Evolutionary conservation across 1,140 invertebrate species (phyloP).

Genomic region (Drosophila malerkotliana): DNA sequence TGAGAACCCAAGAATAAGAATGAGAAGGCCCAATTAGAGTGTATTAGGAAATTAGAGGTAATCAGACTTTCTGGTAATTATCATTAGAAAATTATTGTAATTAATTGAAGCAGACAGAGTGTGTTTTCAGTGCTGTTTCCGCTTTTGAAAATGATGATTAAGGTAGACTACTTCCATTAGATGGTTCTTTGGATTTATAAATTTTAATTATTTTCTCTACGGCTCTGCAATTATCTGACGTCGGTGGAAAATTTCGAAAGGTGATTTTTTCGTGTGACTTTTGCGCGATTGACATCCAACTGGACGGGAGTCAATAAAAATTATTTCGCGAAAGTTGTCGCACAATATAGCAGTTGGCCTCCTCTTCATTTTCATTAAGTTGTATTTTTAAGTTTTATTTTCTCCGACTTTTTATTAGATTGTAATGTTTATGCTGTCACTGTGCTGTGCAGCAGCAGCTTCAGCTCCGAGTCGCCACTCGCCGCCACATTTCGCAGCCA

Average conservation of each 20-base stretch:
- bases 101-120: conserved; percentile 16
- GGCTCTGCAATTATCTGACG: conserved; percentile 14
- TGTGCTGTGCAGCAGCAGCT: conserved; percentile 5
- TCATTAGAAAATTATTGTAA: conserved; percentile 38
- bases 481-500: conserved; percentile 75
- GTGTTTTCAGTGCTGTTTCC: conserved; percentile 16
- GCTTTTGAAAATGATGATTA: conserved; percentile 11
- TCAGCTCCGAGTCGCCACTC: conserved; percentile 39
- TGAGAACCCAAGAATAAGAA: conserved; percentile 14
- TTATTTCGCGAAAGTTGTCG: conserved; percentile 80
- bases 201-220: neutral
- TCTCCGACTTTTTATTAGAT: conserved; percentile 63
- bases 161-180: neutral
- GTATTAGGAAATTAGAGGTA: conserved; percentile 45
- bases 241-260: conserved; percentile 51
- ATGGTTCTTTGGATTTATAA: neutral
- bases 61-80: conserved; percentile 33
- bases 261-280: conserved; percentile 62
- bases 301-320: conserved; percentile 75
- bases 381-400: conserved; percentile 65
- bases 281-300: conserved; percentile 43
- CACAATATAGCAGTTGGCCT: conserved; percentile 63
- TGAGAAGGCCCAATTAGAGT: conserved; percentile 32
- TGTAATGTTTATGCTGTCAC: conserved; percentile 50
- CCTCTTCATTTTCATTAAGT: conserved; percentile 75